These are phyloP conservation scores for Drosophila niveifrons DNA, from an alignment of 2,888 invertebrate species.

Conservation along the genomic window DNA sequence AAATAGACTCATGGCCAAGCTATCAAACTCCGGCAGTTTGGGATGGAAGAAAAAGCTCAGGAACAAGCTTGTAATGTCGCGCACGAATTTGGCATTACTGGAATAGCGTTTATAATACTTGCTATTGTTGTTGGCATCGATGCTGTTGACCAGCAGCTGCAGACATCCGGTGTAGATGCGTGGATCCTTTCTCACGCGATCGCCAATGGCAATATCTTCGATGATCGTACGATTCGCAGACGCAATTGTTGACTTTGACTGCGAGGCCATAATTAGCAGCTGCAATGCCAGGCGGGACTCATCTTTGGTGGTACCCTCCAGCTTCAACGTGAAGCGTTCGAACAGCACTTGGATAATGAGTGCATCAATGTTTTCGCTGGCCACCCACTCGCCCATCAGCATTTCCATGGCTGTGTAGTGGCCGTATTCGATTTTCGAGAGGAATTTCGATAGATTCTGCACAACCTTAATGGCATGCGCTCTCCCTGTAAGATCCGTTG, in stretches of 20 bases:
- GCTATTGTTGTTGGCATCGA: slow-evolving; percentile 77
- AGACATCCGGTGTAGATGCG: slow-evolving; percentile 83
- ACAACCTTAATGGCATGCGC: slow-evolving; percentile 87
- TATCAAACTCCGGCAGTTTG: slow-evolving; percentile 86
- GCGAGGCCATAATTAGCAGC: slow-evolving; percentile 92
- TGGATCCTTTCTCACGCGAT: slow-evolving; percentile 81
- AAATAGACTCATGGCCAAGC: slow-evolving; percentile 86
- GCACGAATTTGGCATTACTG: slow-evolving; percentile 74
- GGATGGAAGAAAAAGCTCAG: slow-evolving; percentile 86
- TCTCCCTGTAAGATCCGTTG: slow-evolving; percentile 85
- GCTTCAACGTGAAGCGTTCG: slow-evolving; percentile 92
- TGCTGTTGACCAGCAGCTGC: slow-evolving; percentile 82
- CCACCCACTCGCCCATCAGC: slow-evolving; percentile 88
- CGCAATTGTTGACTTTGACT: slow-evolving; percentile 88
- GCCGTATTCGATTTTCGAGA: slow-evolving; percentile 87
- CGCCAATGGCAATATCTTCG: slow-evolving; percentile 89
- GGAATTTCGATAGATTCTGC: slow-evolving; percentile 87
- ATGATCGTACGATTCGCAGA: slow-evolving; percentile 91
- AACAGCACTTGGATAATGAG: slow-evolving; percentile 90
- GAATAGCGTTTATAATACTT: slow-evolving; percentile 84
- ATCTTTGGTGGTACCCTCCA: slow-evolving; percentile 89
- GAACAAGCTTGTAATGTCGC: slow-evolving; percentile 84
- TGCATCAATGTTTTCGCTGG: slow-evolving; percentile 87
- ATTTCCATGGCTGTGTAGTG: slow-evolving; percentile 88
- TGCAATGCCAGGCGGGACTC: slow-evolving; percentile 91